Conservation (phyloP, 2,797 vertebrate genomes). For the Phalanger gymnotis region DNA sequence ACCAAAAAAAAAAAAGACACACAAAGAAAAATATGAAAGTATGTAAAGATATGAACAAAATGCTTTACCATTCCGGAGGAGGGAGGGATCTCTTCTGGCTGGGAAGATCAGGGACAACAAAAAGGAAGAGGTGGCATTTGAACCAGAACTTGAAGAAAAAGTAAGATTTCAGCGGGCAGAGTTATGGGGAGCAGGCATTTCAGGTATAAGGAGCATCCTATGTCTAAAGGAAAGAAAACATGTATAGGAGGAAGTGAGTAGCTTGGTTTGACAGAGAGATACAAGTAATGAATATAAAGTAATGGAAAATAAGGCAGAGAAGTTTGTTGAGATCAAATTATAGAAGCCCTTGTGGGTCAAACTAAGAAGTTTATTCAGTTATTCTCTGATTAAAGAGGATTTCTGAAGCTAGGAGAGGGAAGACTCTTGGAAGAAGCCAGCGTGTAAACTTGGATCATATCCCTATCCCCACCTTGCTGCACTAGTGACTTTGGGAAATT, state of each 20-base stretch:
- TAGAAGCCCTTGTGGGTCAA: not conserved
- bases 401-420: not conserved
- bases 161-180: not conserved
- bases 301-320: not conserved
- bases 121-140: not conserved
- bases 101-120: not conserved
- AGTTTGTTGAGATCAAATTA: not conserved
- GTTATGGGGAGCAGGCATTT: not conserved
- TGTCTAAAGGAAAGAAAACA: not conserved
- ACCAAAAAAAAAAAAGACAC: not conserved
- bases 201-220: not conserved
- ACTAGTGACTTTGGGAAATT: not conserved
- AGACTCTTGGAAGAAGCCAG: not conserved
- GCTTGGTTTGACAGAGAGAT: not conserved
- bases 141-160: not conserved
- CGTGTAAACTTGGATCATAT: not conserved
- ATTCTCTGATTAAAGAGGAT: not conserved
- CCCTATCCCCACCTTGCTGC: not conserved
- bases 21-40: not conserved
- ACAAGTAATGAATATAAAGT: not conserved
- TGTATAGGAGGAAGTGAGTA: not conserved
- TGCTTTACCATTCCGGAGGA: not conserved
- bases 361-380: not conserved
- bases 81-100: not conserved
- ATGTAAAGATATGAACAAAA: not conserved